phyloP scores from a whole-genome alignment of 2,888 invertebrate species.

The Ganaspis brasiliensis region DNA sequence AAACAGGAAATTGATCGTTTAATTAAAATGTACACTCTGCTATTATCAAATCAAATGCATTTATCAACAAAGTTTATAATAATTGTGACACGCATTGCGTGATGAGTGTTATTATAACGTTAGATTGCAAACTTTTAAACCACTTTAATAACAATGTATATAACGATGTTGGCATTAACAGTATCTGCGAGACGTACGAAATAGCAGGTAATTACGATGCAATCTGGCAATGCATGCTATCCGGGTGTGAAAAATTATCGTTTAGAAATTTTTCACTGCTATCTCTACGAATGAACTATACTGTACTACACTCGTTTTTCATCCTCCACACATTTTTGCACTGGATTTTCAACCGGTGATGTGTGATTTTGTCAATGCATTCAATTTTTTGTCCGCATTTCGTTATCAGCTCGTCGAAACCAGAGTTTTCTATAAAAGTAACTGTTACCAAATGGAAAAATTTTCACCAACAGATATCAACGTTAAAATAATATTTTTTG shows the following conservation, averaged over 20 bases:
- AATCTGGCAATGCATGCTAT: constrained; percentile 58
- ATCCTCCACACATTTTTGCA: constrained; percentile 5
- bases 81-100: constrained; percentile 60
- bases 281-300: constrained; percentile 46
- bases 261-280: constrained; percentile 55
- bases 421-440: background rate
- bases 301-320: background rate
- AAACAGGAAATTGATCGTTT: constrained; percentile 4
- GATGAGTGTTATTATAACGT: constrained; percentile 50
- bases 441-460: background rate
- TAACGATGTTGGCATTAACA: constrained; percentile 59
- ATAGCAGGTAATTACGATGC: constrained; percentile 60
- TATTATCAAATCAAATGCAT: constrained; percentile 4
- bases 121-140: constrained; percentile 55
- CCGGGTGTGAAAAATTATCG: constrained; percentile 59
- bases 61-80: constrained; percentile 45
- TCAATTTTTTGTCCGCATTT: constrained; percentile 26
- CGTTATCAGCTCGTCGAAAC: constrained; percentile 10
- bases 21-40: background rate
- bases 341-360: constrained; percentile 48
- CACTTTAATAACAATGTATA: constrained; percentile 57
- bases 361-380: constrained; percentile 27
- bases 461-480: background rate
- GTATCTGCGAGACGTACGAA: constrained; percentile 56
- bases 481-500: no score